Percentiles rank a stretch among this genome's conserved stretches.
Evolutionary conservation across 2,113 vertebrate species (phyloP).

Genomic region (Glaucidium brasilianum): DNA sequence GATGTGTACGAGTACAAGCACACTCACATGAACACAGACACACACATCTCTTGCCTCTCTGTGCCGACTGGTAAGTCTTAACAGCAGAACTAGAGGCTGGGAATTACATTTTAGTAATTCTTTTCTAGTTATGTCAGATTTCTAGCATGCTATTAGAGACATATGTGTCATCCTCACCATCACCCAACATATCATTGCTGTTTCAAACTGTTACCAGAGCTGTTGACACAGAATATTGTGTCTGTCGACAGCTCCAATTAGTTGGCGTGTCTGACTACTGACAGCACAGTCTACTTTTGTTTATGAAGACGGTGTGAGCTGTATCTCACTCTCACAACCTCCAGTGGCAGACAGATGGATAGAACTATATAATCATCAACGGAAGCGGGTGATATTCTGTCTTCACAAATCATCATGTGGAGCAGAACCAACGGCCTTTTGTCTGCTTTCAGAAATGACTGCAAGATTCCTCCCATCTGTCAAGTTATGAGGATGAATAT

Average conservation of each 20-base stretch:
- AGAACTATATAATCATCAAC: conserved; percentile 83
- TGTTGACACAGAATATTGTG: conserved; percentile 85
- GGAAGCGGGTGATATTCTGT: conserved; percentile 79
- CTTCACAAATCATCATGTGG: conserved; percentile 74
- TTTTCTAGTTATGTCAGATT: conserved; percentile 82
- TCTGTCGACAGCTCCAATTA: conserved; percentile 87
- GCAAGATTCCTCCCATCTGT: conserved; percentile 80
- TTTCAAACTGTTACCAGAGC: conserved; percentile 83
- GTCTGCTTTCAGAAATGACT: conserved; percentile 78
- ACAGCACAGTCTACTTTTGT: conserved; percentile 84
- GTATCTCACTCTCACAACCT: conserved; percentile 79
- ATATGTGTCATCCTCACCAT: conserved; percentile 81
- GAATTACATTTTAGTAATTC: conserved; percentile 77
- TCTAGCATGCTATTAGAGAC: conserved; percentile 81
- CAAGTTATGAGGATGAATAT: conserved; percentile 76
- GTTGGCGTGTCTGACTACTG: conserved; percentile 82
- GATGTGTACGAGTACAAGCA: conserved; percentile 43
- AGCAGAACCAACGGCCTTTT: conserved; percentile 80
- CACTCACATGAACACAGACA: neutral
- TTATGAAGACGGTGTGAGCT: conserved; percentile 80
- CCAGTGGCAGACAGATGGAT: conserved; percentile 82
- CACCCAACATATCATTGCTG: conserved; percentile 85
- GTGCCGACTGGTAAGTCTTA: conserved; percentile 30
- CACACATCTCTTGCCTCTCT: neutral
- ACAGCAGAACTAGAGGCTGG: conserved; percentile 50